These are phyloP conservation scores for Dicycla oo DNA, from an alignment of 2,888 invertebrate species.

Conservation along the genomic window DNA sequence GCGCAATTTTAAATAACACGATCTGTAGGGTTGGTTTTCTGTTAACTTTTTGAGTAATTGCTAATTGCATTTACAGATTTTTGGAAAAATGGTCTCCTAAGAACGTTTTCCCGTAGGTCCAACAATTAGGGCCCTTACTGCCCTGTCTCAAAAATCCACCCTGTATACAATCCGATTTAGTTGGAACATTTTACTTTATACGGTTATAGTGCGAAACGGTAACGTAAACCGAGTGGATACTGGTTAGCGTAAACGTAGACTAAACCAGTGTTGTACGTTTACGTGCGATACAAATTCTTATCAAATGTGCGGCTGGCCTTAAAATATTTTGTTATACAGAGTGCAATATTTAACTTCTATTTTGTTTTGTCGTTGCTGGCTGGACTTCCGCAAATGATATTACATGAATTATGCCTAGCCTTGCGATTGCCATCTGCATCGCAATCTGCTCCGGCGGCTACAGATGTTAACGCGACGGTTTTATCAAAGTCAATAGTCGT, in stretches of 20 bases:
- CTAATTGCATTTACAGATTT: neutral
- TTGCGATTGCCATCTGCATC: conserved; percentile 94
- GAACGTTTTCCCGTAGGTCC: neutral
- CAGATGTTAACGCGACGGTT: conserved; percentile 96
- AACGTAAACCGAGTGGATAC: neutral
- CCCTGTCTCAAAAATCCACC: neutral
- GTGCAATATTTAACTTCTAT: conserved; percentile 52
- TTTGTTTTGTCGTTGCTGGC: conserved; percentile 76
- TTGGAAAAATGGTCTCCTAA: neutral
- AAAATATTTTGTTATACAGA: conserved; percentile 39
- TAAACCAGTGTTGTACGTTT: neutral
- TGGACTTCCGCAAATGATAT: conserved; percentile 88
- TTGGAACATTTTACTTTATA: neutral
- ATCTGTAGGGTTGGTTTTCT: neutral
- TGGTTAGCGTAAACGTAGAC: too few relatives aligned
- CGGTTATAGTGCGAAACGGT: neutral
- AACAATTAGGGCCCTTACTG: neutral
- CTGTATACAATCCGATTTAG: neutral
- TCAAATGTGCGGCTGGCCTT: conserved; percentile 7
- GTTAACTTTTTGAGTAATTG: too few relatives aligned
- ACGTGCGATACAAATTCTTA: conserved; percentile 24
- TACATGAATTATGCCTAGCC: conserved; percentile 95
- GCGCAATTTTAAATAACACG: neutral
- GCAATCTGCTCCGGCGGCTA: conserved; percentile 92
- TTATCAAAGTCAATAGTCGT: conserved; percentile 98